Percentiles rank a stretch among this genome's conserved stretches.
phyloP scores from a whole-genome alignment of 1,140 invertebrate genomes.

The Oedothorax gibbosus region DNA sequence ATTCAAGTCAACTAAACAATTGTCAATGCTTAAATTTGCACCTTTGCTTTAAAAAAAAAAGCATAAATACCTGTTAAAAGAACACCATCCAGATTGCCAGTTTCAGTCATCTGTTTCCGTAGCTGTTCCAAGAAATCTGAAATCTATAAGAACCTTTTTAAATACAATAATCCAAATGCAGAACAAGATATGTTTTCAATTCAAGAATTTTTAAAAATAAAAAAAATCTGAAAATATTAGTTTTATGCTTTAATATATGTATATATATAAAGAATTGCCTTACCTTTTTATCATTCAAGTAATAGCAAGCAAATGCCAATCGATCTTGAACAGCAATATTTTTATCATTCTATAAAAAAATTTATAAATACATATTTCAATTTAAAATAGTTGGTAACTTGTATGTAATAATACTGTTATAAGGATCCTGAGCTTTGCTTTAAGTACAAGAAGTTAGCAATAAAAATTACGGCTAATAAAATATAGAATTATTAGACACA shows the following conservation, averaged over 20 bases:
- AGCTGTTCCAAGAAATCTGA: constrained; percentile 82
- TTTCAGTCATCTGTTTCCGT: constrained; percentile 77
- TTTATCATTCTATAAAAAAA: constrained; percentile 76
- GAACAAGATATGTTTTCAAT: not conserved
- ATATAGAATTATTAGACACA: too few relatives aligned
- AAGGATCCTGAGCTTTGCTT: too few relatives aligned
- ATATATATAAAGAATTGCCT: constrained; percentile 7
- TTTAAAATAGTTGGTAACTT: not conserved
- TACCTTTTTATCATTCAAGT: constrained; percentile 81
- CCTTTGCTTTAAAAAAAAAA: not conserved
- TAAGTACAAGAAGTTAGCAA: too few relatives aligned
- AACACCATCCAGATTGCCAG: constrained; percentile 86
- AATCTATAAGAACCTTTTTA: constrained; percentile 69
- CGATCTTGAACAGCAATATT: constrained; percentile 87
- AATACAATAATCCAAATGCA: not conserved
- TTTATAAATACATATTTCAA: not conserved
- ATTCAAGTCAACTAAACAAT: too few relatives aligned
- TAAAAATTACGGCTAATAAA: too few relatives aligned
- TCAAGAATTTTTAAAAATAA: not conserved
- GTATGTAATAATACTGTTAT: too few relatives aligned
- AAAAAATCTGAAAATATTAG: not conserved
- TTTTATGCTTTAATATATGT: not conserved
- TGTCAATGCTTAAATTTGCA: not conserved
- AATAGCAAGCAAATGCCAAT: constrained; percentile 93
- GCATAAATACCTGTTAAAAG: constrained; percentile 80